Evolutionary conservation across 2,888 invertebrate species (phyloP), one percentile per base, ranked within the genome.

Genomic region (Nemotelus nigrinus): DNA sequence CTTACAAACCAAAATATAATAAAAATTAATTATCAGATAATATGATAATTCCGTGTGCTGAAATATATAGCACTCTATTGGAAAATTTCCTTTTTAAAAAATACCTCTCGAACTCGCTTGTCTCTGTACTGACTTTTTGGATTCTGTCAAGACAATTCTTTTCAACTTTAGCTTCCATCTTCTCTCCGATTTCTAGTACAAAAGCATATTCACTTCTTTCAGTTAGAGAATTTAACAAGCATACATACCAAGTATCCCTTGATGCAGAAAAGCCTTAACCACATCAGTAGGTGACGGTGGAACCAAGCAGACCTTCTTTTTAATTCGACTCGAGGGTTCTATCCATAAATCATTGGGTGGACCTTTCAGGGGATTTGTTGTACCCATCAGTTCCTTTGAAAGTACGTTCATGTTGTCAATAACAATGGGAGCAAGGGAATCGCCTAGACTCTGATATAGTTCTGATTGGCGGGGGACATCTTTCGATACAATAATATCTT

Each of bases 21-120:
- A 25, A 25, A 25, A 25, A 25, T 25, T 25, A 25, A 25, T 25
- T 25, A 25, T 25, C 25, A 25, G 25, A 0, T 1, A 25, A 25
- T 25, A 25, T 25, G 25, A 25, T 25, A 25, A 25, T 25, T 25
- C 25, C 25, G 25, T 25, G 25, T 25, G 25, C 25, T 25, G 25
- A 25, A 25, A 25, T 25, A 25, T 25, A 25, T 25, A 25, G 0
- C 25, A 25, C 25, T 25, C 25, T 25, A 25, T 25, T 25, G 25
- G 25, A 25, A 25, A 25, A 25, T 25, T 25, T 25, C 25, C 25
- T 25, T 25, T 50, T 50, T 6, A 50, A 50, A 3, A 6, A 6
- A 7, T 64, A 75, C 75, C 75, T 63, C 64, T 75, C 75, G 45
- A 75, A 75, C n/a, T 75, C 75, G 39, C 43, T 43, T 6, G 58